Conservation (phyloP, 2,113 vertebrate species). For the Mesitornis unicolor region DNA sequence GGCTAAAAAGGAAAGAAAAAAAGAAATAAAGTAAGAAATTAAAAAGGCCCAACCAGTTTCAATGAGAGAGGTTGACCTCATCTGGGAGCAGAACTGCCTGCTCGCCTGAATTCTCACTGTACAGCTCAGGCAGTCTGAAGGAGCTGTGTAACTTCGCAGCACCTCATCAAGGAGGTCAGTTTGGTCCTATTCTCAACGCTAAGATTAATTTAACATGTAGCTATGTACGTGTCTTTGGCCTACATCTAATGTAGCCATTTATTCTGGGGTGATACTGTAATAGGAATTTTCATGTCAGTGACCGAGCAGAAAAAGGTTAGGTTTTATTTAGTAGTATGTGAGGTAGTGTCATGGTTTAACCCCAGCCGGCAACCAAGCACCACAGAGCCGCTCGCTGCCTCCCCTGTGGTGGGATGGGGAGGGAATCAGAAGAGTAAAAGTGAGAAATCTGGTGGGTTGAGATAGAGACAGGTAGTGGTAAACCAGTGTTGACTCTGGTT, state of each 20-base stretch:
- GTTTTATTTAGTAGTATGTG: neutral
- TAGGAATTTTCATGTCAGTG: neutral
- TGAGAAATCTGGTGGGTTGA: neutral
- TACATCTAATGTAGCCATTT: neutral
- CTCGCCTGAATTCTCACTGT: neutral
- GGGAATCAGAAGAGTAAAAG: neutral
- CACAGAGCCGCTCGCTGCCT: neutral
- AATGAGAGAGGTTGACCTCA: neutral
- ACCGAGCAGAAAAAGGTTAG: neutral
- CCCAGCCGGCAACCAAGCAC: fast-evolving
- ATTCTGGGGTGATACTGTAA: neutral
- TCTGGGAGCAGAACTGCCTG: neutral
- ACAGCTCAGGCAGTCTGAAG: neutral
- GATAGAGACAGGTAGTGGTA: neutral
- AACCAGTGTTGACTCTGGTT: neutral
- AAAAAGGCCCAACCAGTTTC: neutral
- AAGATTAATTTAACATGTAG: neutral
- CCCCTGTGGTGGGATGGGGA: too few species aligned
- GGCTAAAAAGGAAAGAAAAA: neutral
- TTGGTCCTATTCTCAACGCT: neutral
- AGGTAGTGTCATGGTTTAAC: neutral
- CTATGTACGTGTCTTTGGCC: neutral
- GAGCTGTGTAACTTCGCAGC: neutral
- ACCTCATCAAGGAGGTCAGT: neutral
- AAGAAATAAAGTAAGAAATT: neutral